Evolutionary conservation across 1,140 invertebrate species (phyloP), one percentile per base, ranked within the genome.

Genomic region (Paraescarpia echinospica): DNA sequence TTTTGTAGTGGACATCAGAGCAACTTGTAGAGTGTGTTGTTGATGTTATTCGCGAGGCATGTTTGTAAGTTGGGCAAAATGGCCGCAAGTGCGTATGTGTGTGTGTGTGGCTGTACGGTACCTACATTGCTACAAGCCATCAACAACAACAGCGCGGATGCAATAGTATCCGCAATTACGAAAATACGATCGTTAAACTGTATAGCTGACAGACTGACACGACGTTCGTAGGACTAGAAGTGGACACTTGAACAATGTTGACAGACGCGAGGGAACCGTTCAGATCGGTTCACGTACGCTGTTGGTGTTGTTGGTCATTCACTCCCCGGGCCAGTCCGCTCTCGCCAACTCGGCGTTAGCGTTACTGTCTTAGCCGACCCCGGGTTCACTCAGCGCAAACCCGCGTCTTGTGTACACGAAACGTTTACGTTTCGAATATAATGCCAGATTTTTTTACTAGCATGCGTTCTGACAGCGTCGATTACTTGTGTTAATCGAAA

Each of bases 1-100:
- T 90, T 41, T 35, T 6, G 14, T 14, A 90, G 90, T 4, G 22
- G 59, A 77, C 59, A 77, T 77, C 14, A 31, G 59, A 77, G 14
- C 59, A 77, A 77, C 59, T 77, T 77, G 59, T 77, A 77, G 59
- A 77, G 59, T 77, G 59, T 77, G 59, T 77, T 77, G 59, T 77
- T 77, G 59, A 77, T 77, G 59, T 77, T 77, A 77, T 77, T 77
- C 59, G 59, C 59, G 59, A 77, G 59, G 59, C 59, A 77, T 77
- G 59, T 77, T 77, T 77, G 59, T 77, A 77, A 77, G 59, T 77
- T 77, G 59, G 59, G 59, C 59, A 77, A 77, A 77, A 77, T 77
- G 59, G 59, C 59, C 59, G 59, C 59, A 77, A 77, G 59, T 77
- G 59, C 59, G 59, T 77, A 18, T 77, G 59, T 77, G 59, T 77